A percentile compares a stretch with the other conserved stretches of the same genome.
Evolutionary conservation across 2,888 invertebrate species (phyloP).

Genomic region (Meiosimyza platycephala): DNA sequence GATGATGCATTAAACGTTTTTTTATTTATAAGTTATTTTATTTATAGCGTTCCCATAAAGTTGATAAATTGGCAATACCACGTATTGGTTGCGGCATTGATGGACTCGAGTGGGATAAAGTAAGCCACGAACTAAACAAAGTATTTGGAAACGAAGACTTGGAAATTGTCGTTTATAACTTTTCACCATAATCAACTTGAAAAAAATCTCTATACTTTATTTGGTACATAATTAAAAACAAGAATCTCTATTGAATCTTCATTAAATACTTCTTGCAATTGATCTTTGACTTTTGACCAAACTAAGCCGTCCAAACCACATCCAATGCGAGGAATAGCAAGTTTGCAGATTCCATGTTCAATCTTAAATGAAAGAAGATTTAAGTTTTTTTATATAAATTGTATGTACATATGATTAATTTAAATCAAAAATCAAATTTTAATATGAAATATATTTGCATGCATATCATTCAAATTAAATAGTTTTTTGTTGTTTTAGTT

Average conservation of each 20-base stretch:
- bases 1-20: slow-evolving; percentile 46
- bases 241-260: slow-evolving; percentile 67
- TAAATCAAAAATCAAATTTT: not conserved
- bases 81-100: slow-evolving; percentile 77
- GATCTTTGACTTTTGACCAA: slow-evolving; percentile 71
- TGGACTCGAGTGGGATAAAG: slow-evolving; percentile 72
- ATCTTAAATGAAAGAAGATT: slow-evolving; percentile 50
- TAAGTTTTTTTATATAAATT: not conserved
- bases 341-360: slow-evolving; percentile 67
- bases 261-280: slow-evolving; percentile 70
- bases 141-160: slow-evolving; percentile 69
- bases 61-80: slow-evolving; percentile 73
- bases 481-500: too few species aligned
- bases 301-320: slow-evolving; percentile 74
- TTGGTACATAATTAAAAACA: slow-evolving; percentile 68
- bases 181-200: slow-evolving; percentile 56
- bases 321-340: slow-evolving; percentile 75
- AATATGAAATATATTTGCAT: too few species aligned
- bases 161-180: slow-evolving; percentile 70
- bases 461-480: too few species aligned
- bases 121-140: slow-evolving; percentile 68
- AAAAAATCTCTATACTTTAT: slow-evolving; percentile 26
- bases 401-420: not conserved
- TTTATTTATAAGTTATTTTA: not conserved
- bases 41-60: slow-evolving; percentile 63